These are phyloP conservation scores for Caradrina clavipalpis DNA, from an alignment of 2,888 invertebrate genomes.

Conservation along the genomic window DNA sequence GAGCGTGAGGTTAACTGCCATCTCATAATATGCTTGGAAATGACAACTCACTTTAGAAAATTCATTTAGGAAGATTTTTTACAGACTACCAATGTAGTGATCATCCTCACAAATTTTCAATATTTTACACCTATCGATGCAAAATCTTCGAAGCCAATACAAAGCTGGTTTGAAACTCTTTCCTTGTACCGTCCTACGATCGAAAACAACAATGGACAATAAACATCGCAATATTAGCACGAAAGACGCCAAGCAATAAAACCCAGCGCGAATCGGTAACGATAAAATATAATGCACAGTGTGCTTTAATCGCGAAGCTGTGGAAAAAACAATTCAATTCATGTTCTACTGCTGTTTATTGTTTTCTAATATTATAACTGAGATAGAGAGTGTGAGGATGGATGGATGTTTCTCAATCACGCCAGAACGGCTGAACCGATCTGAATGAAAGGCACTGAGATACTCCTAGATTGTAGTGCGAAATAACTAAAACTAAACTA, in stretches of 20 bases:
- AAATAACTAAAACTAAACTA: no score
- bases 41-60: no score
- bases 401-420: no score
- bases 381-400: no score
- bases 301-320: constrained; percentile 21
- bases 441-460: no score
- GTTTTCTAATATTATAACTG: constrained; percentile 8
- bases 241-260: constrained; percentile 73
- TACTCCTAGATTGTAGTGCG: no score
- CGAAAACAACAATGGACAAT: constrained; percentile 51
- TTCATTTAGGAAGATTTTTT: no score
- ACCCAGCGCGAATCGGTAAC: constrained; percentile 71
- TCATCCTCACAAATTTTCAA: no score
- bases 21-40: no score
- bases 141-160: constrained; percentile 11
- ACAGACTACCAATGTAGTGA: no score
- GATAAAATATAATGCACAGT: constrained; percentile 66
- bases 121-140: constrained; percentile 1
- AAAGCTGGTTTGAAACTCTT: constrained; percentile 12
- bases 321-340: constrained; percentile 33
- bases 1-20: no score
- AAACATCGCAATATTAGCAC: constrained; percentile 69
- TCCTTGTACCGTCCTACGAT: constrained; percentile 17
- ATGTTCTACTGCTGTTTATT: constrained; percentile 15
- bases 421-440: no score